A percentile compares a stretch with the other conserved stretches of the same genome.
These are phyloP conservation scores for Antidorcas marsupialis DNA, from an alignment of 2,113 vertebrate species.

Conservation along the genomic window DNA sequence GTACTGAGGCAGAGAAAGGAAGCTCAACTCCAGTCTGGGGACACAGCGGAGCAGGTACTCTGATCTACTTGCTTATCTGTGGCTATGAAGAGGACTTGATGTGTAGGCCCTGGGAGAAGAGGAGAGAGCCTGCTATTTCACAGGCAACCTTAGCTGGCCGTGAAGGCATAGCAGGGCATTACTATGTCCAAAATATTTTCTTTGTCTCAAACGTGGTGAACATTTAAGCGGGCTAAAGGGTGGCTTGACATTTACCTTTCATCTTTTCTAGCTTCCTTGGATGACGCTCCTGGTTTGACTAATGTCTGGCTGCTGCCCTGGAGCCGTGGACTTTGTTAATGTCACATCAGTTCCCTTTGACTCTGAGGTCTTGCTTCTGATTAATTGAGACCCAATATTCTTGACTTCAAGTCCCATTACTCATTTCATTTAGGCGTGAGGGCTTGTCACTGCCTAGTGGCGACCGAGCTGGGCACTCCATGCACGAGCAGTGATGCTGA, in stretches of 20 bases:
- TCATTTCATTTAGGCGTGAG: not conserved
- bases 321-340: not conserved
- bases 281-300: not conserved
- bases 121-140: fast-evolving
- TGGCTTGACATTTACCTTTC: not conserved
- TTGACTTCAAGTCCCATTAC: not conserved
- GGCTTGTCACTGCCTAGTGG: not conserved
- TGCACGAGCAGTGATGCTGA: fast-evolving
- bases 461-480: not conserved
- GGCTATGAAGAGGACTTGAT: fast-evolving
- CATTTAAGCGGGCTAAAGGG: not conserved
- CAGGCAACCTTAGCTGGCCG: fast-evolving
- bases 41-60: not conserved
- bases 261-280: not conserved
- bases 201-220: not conserved
- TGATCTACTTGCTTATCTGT: not conserved
- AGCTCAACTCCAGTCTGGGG: not conserved
- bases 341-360: not conserved
- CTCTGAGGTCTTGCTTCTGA: not conserved
- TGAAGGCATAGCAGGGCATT: not conserved
- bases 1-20: not conserved
- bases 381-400: not conserved
- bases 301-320: not conserved
- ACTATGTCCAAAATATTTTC: not conserved
- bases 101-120: not conserved